These are phyloP conservation scores for Charanyca ferruginea DNA, from an alignment of 2,888 invertebrate species.

Conservation along the genomic window DNA sequence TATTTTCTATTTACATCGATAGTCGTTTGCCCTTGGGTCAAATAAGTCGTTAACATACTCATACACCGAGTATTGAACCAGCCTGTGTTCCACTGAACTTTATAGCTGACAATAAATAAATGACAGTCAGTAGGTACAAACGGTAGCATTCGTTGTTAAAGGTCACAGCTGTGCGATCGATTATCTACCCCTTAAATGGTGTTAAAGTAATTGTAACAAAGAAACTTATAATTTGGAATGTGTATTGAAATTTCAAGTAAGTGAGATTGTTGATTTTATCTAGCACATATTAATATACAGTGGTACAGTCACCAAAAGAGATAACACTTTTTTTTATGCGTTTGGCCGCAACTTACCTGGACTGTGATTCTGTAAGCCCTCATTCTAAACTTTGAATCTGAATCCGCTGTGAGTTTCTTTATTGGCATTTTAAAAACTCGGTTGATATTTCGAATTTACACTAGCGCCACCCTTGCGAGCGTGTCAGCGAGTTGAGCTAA, in stretches of 20 bases:
- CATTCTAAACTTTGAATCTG: no score
- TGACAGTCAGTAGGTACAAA: constrained; percentile 41
- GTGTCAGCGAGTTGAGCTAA: no score
- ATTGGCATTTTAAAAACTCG: no score
- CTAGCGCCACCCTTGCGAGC: no score
- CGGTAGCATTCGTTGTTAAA: constrained; percentile 43
- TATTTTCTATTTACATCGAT: constrained; percentile 51
- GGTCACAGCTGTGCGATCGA: constrained; percentile 49
- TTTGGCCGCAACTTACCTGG: no score
- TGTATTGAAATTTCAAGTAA: not conserved
- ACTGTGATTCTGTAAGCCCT: no score
- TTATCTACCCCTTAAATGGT: constrained; percentile 28
- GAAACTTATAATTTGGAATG: constrained; percentile 1
- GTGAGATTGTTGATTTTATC: not conserved
- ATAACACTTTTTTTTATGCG: no score
- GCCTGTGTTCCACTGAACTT: constrained; percentile 48
- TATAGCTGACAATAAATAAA: constrained; percentile 53
- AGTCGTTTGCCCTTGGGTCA: constrained; percentile 56
- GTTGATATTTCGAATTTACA: no score
- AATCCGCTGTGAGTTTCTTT: no score
- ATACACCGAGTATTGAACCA: constrained; percentile 49
- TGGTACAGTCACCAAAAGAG: no score
- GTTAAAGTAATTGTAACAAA: constrained; percentile 19
- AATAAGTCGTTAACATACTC: constrained; percentile 56
- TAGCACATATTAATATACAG: not conserved